Percentiles rank a stretch among this genome's conserved stretches.
These are phyloP conservation scores for Baccha elongata DNA, from an alignment of 2,888 invertebrate genomes.

Conservation along the genomic window DNA sequence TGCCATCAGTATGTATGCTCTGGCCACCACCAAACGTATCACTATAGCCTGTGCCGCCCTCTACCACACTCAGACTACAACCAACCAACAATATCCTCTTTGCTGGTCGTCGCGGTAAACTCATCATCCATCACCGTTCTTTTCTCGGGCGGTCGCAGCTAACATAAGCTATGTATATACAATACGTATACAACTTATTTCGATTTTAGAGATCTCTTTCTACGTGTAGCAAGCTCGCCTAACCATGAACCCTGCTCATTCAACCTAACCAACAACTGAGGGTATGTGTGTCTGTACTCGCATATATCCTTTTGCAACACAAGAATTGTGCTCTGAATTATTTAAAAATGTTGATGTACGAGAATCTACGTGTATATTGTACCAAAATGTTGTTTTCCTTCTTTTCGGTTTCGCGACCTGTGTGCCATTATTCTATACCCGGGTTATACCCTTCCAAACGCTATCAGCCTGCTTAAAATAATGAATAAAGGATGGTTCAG, in stretches of 20 bases:
- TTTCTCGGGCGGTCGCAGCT: not conserved
- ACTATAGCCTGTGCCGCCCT: not conserved
- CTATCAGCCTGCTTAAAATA: conserved; percentile 41
- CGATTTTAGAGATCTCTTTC: conserved; percentile 31
- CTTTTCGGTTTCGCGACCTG: conserved; percentile 23
- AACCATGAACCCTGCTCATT: conserved; percentile 17
- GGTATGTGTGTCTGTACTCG: not conserved
- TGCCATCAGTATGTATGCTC: conserved; percentile 1
- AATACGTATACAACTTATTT: too few species aligned
- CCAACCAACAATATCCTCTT: conserved; percentile 58
- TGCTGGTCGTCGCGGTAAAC: conserved; percentile 60
- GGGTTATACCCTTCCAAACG: conserved; percentile 14
- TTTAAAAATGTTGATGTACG: conserved; percentile 61
- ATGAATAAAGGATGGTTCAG: conserved; percentile 37
- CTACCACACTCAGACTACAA: not conserved
- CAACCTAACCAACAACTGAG: not conserved
- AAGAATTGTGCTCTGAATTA: conserved; percentile 58
- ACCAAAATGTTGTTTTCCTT: conserved; percentile 45
- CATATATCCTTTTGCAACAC: conserved; percentile 38
- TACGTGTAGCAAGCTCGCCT: conserved; percentile 35
- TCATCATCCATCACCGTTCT: conserved; percentile 50
- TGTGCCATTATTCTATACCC: not conserved
- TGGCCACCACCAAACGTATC: not conserved
- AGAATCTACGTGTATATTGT: conserved; percentile 49
- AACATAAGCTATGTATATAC: too few species aligned